These are phyloP conservation scores for Sialia sialis DNA, from an alignment of 2,113 vertebrate genomes.

Conservation along the genomic window DNA sequence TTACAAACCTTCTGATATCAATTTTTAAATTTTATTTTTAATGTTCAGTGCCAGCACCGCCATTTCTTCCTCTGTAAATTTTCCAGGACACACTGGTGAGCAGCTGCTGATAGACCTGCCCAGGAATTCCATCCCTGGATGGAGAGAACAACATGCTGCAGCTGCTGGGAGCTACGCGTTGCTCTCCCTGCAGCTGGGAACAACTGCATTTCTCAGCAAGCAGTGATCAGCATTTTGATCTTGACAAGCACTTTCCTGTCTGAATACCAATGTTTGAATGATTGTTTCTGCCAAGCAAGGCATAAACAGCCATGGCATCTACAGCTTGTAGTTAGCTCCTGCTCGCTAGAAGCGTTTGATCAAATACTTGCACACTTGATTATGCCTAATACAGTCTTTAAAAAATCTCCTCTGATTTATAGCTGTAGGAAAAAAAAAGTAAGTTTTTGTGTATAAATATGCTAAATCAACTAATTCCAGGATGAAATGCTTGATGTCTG, in stretches of 20 bases:
- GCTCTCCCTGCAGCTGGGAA: constrained; percentile 56
- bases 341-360: constrained; percentile 42
- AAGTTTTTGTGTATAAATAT: background rate
- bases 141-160: constrained; percentile 5
- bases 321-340: constrained; percentile 15
- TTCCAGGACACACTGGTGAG: background rate
- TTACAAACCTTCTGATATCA: background rate
- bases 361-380: background rate
- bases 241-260: constrained; percentile 66
- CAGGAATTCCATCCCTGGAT: background rate
- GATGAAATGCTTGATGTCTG: background rate
- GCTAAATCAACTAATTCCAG: background rate
- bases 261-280: constrained; percentile 65
- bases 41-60: background rate
- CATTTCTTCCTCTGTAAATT: background rate
- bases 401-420: background rate
- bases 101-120: background rate
- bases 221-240: constrained; percentile 73
- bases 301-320: constrained; percentile 30
- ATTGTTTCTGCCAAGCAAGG: constrained; percentile 51
- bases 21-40: background rate
- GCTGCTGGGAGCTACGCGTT: constrained; percentile 21
- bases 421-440: background rate
- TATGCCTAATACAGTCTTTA: background rate
- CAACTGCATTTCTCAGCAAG: constrained; percentile 63